Percentiles rank a stretch among this genome's conserved stretches.
Conservation (phyloP, 2,113 vertebrate species). For the Sterrhoptilus dennistouni region DNA sequence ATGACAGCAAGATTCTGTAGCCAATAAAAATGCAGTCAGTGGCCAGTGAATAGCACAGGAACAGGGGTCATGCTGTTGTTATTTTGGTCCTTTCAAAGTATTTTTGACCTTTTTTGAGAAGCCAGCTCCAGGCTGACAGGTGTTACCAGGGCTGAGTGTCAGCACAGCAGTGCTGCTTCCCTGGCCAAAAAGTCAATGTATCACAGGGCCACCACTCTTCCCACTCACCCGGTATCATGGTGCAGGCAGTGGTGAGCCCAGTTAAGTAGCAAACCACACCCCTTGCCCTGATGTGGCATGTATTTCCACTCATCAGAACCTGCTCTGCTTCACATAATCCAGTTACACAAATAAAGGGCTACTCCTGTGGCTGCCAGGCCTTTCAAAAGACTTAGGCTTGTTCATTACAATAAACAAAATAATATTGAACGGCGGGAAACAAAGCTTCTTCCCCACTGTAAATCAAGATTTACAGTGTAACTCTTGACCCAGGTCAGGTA, state of each 20-base stretch:
- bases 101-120: rapidly evolving
- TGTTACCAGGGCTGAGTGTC: neutral
- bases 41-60: rapidly evolving
- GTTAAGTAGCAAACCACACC: neutral
- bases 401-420: neutral
- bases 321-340: neutral
- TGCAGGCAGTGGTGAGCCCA: neutral
- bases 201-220: neutral
- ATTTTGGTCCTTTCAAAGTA: neutral
- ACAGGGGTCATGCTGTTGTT: no score
- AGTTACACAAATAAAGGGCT: neutral
- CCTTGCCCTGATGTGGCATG: rapidly evolving
- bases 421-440: neutral
- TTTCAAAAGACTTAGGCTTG: neutral
- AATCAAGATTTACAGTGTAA: neutral
- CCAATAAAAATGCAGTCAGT: rapidly evolving
- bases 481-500: no score
- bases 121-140: neutral
- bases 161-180: neutral
- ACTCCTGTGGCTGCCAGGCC: neutral
- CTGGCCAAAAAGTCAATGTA: neutral
- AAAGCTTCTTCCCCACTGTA: neutral
- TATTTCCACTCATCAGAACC: neutral
- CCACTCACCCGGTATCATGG: rapidly evolving
- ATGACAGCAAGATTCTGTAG: rapidly evolving